phyloP scores from a whole-genome alignment of 2,888 invertebrate genomes.

The Ormyrus nitidulus region DNA sequence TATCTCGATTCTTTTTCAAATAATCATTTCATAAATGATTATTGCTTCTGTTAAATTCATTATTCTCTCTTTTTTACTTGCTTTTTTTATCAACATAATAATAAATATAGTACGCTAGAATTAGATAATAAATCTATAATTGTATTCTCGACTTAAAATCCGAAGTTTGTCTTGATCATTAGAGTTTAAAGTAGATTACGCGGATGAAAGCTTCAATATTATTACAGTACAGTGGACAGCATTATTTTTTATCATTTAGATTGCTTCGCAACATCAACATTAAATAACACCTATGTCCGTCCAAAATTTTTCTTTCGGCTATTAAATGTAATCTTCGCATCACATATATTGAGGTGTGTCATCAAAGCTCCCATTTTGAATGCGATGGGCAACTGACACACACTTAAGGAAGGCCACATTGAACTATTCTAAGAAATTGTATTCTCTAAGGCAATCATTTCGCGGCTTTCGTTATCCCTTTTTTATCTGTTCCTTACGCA shows the following conservation, averaged over 20 bases:
- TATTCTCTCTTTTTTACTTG: neutral
- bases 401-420: conserved; percentile 75
- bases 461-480: conserved; percentile 23
- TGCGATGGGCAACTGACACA: conserved; percentile 49
- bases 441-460: conserved; percentile 52
- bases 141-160: neutral
- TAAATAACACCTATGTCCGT: conserved; percentile 52
- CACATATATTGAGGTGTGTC: conserved; percentile 33
- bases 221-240: conserved; percentile 61
- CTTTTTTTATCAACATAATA: conserved; percentile 24
- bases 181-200: conserved; percentile 39
- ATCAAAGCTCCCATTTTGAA: conserved; percentile 1
- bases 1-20: conserved; percentile 24
- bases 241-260: conserved; percentile 54
- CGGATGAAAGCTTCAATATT: conserved; percentile 50
- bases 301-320: conserved; percentile 36
- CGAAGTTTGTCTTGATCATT: conserved; percentile 23
- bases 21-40: conserved; percentile 34
- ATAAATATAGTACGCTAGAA: conserved; percentile 28
- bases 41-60: conserved; percentile 31
- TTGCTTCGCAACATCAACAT: conserved; percentile 60
- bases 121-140: conserved; percentile 15
- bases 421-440: conserved; percentile 73
- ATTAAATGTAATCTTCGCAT: conserved; percentile 48
- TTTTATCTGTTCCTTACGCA: conserved; percentile 8